phyloP scores from a whole-genome alignment of 2,888 invertebrate genomes.

The Noctuana brunneofusca region DNA sequence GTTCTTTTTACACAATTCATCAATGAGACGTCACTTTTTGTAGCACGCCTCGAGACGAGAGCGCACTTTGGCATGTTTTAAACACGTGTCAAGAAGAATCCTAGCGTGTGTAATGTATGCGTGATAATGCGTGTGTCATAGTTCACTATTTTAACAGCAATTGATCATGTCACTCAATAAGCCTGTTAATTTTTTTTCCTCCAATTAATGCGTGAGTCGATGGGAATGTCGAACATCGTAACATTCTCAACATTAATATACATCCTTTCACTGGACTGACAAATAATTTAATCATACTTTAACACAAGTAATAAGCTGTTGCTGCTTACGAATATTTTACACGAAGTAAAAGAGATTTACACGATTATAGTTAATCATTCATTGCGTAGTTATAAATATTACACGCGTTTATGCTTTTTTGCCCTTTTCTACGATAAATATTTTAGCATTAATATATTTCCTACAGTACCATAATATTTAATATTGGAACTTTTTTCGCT shows the following conservation, averaged over 20 bases:
- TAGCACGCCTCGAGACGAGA: slow-evolving; percentile 45
- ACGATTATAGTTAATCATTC: too few relatives aligned
- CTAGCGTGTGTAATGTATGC: slow-evolving; percentile 48
- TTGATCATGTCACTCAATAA: slow-evolving; percentile 62
- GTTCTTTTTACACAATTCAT: slow-evolving; percentile 68
- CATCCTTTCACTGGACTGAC: slow-evolving; percentile 32
- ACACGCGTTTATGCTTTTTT: too few relatives aligned
- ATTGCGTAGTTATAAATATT: too few relatives aligned
- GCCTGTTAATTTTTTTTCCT: slow-evolving; percentile 52
- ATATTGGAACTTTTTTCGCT: not conserved
- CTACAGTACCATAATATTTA: too few relatives aligned
- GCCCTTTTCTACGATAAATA: too few relatives aligned
- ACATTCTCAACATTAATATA: slow-evolving; percentile 31
- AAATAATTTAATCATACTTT: slow-evolving; percentile 28
- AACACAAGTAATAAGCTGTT: slow-evolving; percentile 13
- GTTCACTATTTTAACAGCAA: slow-evolving; percentile 72
- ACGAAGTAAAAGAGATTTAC: not conserved
- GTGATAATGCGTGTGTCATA: slow-evolving; percentile 64
- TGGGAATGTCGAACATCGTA: slow-evolving; percentile 32
- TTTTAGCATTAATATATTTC: too few relatives aligned
- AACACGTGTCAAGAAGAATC: slow-evolving; percentile 50
- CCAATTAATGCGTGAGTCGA: slow-evolving; percentile 43
- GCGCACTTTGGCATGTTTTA: slow-evolving; percentile 55
- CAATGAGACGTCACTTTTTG: slow-evolving; percentile 75
- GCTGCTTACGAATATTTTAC: not conserved